Base-by-base conservation (phyloP, 1,140 invertebrate genomes). In the Schlechtendalia chinensis region DNA sequence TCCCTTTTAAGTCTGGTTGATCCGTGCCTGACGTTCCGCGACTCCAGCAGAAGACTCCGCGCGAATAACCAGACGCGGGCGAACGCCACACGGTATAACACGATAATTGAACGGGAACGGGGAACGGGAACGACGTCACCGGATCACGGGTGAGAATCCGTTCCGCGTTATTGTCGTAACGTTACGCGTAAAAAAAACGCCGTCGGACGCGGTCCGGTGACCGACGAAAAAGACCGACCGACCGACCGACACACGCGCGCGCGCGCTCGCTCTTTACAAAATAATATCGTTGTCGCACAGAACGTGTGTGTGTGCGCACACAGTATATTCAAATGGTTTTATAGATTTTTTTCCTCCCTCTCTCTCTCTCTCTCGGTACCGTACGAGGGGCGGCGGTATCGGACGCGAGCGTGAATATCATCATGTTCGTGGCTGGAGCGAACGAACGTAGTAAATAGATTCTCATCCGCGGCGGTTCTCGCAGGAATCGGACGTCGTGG, bases 391-490 rank as follows among this genome's bases (percentile, higher is more conserved):
- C 29, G 61, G 61, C 6, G 10, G 29, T 39, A 61, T 14, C 32
- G n/a, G 63, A 29, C 17, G 63, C 19, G 32, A 54, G 17, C 53
- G 63, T 67, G 63, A 69, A 50, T n/a, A 50, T 50, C 12, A 50
- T 50, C 3, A 3, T 8, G 32, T 39, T 6, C 47, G 12, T 5
- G 12, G 59, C 32, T 39, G 8, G 29, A 63, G 59, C 32, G 59
- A 53, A 72, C 19, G 50, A 29, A 72, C 50, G 69, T 54, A n/a
- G 69, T 54, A n/a, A 72, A 72, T 19, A 54, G 50, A 54, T 72
- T 72, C 50, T 72, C 69, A 29, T 72, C 24, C 29, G 24, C 47
- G 8, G 47, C 47, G 12, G 47, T 50, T 50, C 14, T n/a, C 17
- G 69, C n/a, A 53, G 69, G 11, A 54, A 53, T 29, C n/a, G 24